phyloP scores from a whole-genome alignment of 2,113 vertebrate genomes.

The Rhinichthys klamathensis region DNA sequence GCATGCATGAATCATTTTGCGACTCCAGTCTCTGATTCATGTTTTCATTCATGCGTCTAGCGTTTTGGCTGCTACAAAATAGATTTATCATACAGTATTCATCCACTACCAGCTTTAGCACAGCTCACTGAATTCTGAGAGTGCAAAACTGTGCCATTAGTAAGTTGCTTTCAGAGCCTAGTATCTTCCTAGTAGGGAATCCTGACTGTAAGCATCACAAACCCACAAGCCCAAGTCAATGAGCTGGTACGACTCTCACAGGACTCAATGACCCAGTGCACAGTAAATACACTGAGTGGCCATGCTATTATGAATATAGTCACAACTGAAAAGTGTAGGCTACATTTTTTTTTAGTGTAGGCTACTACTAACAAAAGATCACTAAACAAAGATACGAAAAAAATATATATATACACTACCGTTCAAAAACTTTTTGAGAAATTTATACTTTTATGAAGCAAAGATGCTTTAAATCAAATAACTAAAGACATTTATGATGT shows the following conservation, averaged over 20 bases:
- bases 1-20: neutral
- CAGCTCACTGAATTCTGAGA: neutral
- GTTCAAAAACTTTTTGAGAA: neutral
- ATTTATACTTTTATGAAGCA: too few species aligned
- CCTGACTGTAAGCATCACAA: neutral
- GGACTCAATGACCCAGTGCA: neutral
- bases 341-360: neutral
- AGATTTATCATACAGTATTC: conserved; percentile 23
- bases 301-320: neutral
- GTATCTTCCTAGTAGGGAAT: neutral
- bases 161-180: neutral
- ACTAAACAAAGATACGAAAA: neutral
- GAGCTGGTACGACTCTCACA: neutral
- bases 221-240: neutral
- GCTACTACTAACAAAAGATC: neutral
- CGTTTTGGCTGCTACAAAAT: neutral
- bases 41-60: conserved; percentile 29
- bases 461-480: neutral
- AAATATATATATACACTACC: neutral
- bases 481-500: neutral
- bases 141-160: neutral
- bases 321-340: neutral
- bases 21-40: conserved; percentile 3
- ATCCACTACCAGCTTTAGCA: conserved; percentile 4
- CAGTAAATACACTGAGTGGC: neutral